Evolutionary conservation across 2,888 invertebrate species (phyloP).

Genomic region (Dicyrtomina minuta): DNA sequence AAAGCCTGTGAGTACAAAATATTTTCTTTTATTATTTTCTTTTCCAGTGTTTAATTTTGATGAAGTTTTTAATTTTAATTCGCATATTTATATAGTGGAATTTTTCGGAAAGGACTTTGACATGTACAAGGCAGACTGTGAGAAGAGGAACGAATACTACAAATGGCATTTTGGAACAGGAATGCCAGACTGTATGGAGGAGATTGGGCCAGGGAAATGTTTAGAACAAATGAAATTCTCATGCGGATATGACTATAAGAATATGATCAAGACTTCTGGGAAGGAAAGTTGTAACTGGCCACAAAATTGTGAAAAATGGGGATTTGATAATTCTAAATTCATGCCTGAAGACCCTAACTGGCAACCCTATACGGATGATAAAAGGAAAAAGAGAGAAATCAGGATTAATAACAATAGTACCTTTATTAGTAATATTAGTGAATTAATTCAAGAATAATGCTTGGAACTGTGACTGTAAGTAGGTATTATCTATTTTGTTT

Average conservation of each 20-base stretch:
- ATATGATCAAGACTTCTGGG: constrained; percentile 32
- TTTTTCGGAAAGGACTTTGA: constrained; percentile 27
- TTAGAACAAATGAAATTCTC: constrained; percentile 34
- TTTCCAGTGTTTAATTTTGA: not conserved
- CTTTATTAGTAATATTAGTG: too few relatives aligned
- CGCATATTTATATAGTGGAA: constrained; percentile 1
- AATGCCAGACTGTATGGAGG: constrained; percentile 26
- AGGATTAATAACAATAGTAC: too few relatives aligned
- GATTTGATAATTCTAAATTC: constrained; percentile 31
- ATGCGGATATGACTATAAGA: constrained; percentile 34
- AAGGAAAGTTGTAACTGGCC: constrained; percentile 29
- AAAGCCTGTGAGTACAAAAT: constrained; percentile 21
- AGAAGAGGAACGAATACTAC: constrained; percentile 28
- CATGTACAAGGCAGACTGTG: constrained; percentile 30
- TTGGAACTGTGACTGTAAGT: too few relatives aligned
- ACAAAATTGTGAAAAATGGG: constrained; percentile 27
- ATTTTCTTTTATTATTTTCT: not conserved
- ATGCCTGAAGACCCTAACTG: constrained; percentile 25
- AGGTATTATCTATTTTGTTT: too few relatives aligned
- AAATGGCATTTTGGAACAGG: constrained; percentile 32
- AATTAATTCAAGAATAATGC: too few relatives aligned
- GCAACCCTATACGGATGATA: constrained; percentile 26
- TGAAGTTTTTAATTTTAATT: not conserved
- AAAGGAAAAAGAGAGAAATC: constrained; percentile 1
- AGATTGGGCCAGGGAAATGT: constrained; percentile 19